Evolutionary conservation across 2,797 vertebrate species (phyloP).

Genomic region (Gymnoscopelus microlampas): DNA sequence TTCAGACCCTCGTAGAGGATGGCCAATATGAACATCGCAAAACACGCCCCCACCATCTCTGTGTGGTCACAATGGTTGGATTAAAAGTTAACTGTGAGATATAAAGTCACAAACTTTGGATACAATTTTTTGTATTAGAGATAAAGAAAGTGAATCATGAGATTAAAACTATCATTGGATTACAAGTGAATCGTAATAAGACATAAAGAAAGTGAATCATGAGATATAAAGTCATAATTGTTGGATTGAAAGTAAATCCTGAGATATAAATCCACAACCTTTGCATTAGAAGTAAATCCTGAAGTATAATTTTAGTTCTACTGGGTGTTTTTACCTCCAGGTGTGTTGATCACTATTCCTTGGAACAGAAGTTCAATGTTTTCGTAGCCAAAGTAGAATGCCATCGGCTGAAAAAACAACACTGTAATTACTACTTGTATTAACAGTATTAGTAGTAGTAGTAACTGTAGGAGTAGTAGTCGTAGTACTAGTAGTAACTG

Average conservation of each 20-base stretch:
- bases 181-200: no score
- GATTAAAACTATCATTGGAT: no score
- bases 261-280: no score
- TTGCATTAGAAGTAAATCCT: no score
- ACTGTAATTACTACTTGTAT: neutral
- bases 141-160: no score
- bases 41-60: slow-evolving; percentile 96
- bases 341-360: slow-evolving; percentile 90
- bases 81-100: neutral
- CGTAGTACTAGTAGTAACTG: no score
- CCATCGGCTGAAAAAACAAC: slow-evolving; percentile 86
- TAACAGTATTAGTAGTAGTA: neutral
- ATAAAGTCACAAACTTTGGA: no score
- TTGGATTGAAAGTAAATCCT: no score
- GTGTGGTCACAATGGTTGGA: slow-evolving; percentile 38
- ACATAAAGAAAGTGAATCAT: no score
- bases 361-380: slow-evolving; percentile 91
- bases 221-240: no score
- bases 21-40: slow-evolving; percentile 92
- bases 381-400: slow-evolving; percentile 89
- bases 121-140: no score
- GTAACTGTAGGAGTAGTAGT: neutral
- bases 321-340: slow-evolving; percentile 85
- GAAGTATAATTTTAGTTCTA: neutral
- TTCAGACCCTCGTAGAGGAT: slow-evolving; percentile 95